These are phyloP conservation scores for Notarius quadriscutis DNA, from an alignment of 2,113 vertebrate species.

Conservation along the genomic window DNA sequence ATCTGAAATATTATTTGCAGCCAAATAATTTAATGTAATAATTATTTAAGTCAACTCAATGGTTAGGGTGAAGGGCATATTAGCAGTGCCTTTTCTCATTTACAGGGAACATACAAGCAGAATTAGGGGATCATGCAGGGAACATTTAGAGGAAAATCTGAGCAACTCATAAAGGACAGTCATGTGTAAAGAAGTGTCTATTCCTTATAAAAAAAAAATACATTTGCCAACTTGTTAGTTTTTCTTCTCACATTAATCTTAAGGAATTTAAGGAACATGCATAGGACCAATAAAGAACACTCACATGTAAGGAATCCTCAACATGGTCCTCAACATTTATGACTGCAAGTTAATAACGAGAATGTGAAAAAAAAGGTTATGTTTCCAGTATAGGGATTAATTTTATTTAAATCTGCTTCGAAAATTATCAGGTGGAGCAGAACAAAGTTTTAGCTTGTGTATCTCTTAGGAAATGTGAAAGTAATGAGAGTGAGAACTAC, in stretches of 20 bases:
- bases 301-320: slow-evolving; percentile 19
- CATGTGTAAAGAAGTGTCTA: no score
- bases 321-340: neutral
- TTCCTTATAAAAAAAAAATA: no score
- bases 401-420: neutral
- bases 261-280: slow-evolving; percentile 11
- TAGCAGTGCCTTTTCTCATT: neutral
- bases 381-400: neutral
- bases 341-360: slow-evolving; percentile 4
- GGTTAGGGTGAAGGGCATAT: neutral
- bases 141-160: neutral
- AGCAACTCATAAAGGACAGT: neutral
- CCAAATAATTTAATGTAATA: no score
- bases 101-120: neutral
- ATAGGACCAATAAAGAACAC: neutral
- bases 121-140: neutral
- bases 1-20: neutral
- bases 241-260: neutral
- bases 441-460: neutral
- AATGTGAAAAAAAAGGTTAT: neutral
- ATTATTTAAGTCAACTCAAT: no score
- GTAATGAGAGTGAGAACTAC: neutral
- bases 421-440: neutral
- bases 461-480: neutral
- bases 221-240: neutral